Conservation (phyloP, 2,797 vertebrate genomes). For the Phalanger gymnotis region DNA sequence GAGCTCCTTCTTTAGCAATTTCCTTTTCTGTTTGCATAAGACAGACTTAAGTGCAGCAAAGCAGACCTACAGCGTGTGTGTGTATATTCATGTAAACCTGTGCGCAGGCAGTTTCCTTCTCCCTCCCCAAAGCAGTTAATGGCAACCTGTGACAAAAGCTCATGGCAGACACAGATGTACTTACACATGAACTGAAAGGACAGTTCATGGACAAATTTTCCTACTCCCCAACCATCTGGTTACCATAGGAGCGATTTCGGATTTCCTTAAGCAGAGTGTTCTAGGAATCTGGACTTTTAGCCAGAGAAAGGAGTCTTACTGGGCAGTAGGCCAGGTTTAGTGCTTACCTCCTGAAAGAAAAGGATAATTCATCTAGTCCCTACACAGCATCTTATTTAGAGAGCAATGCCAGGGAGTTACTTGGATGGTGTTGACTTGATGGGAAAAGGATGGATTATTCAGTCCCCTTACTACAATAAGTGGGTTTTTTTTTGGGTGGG, state of each 20-base stretch:
- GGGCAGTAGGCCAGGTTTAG: neutral
- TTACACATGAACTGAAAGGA: neutral
- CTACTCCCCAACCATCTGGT: neutral
- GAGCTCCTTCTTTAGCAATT: no score
- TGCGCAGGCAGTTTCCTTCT: no score
- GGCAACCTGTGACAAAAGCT: neutral
- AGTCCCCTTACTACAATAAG: neutral
- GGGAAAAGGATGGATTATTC: neutral
- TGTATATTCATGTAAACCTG: no score
- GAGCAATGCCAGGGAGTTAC: neutral
- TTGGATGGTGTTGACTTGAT: neutral
- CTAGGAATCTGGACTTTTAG: neutral
- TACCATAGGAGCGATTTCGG: neutral
- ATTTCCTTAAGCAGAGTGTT: neutral
- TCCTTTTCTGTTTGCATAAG: no score
- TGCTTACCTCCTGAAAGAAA: neutral
- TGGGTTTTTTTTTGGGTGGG: neutral
- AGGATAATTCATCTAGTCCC: neutral
- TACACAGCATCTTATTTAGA: neutral
- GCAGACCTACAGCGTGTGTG: no score
- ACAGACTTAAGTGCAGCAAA: no score
- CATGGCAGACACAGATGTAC: neutral
- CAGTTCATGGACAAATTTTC: neutral
- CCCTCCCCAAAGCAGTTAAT: no score
- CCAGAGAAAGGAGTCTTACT: no score